Base-by-base conservation (phyloP, 2,113 vertebrate species). In the Pan paniscus region DNA sequence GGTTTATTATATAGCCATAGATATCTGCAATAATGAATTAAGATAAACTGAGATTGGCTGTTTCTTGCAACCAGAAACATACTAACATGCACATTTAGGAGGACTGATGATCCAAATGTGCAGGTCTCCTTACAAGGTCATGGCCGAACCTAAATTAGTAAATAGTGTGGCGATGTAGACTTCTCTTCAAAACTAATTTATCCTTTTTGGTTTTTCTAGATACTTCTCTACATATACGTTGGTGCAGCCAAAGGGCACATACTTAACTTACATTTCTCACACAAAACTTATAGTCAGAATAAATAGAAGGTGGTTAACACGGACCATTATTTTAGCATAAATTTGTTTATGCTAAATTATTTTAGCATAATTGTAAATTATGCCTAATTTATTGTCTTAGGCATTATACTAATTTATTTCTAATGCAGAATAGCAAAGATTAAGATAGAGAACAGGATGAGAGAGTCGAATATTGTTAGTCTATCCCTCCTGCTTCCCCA, bases 391-490 rank as follows among this genome's bases (percentile, higher is more conserved):
- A n/a, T 68, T 75, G 12, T 70, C 43, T 80, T 38, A 35, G 40
- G 55, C 14, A 52, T 70, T 87, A 50, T 35, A 79, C 14, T 43
- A n/a, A 88, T 86, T 78, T 80, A 48, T 70, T 96, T 87, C 73
- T 93, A 97, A 88, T 4, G 32, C 13, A 96, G 35, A 64, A 90
- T 89, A 78, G 38, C 48, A 96, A 97, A 96, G 50, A 20, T 61
- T 50, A 94, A 94, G n/a, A 72, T 82, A 61, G 59, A 81, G 6
- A 67, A 43, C 4, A 50, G 67, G 22, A 8, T 80, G 59, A 87
- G 3, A n/a, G 40, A 67, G 40, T 25, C 2, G 17, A 25, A 0
- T 3, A 27, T n/a, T 68, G 3, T 43, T 73, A 46, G 13, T 48
- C 40, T 8, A 46, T 17, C 23, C 20, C 32, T 38, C 84, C 40